Base-by-base conservation (phyloP, 2,888 invertebrate genomes). In the Cistogaster globosa region DNA sequence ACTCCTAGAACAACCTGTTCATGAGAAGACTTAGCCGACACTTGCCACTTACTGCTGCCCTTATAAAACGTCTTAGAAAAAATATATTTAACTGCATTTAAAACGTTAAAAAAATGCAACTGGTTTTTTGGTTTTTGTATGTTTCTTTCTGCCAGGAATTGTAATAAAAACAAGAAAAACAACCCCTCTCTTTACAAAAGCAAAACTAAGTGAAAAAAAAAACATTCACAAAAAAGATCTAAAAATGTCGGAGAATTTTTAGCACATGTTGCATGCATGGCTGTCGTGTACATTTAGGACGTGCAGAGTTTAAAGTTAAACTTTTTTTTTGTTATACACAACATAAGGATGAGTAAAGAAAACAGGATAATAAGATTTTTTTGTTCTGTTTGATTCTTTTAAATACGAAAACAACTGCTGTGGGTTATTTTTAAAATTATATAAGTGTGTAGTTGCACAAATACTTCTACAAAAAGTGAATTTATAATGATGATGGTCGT, bases 291-390 rank as follows among this genome's bases (percentile, higher is more conserved):
- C 36, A n/a, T 55, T 78, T 45, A 48, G 18, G 18, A 75, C 26
- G 53, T 63, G 53, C 26, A 60, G 68, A 60, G 77, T 62, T 69
- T 51, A 62, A 68, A 62, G 26, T 71, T 71, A 53, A 69, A 69
- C 26, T 36, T 48, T 45, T 58, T 7, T 38, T 9, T 48, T 65
- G 1, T 48, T 58, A 26, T 36, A 7, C 60, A 38, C 20, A 67
- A 51, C 74, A 83, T 65, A 75, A 85, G 84, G 77, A 84, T 81
- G 81, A 78, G 75, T 20, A 69, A 12, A 75, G 62, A 65, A 69
- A 78, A 82, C 69, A 81, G 85, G 85, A 85, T 85, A 85, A 85
- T 85, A 82, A 82, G 85, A 85, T 85, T 74, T 81, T 38, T 81
- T 38, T 69, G n/a, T 57, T 69, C 48, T 69, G 9, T 57, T 67